Percentiles rank a stretch among this genome's conserved stretches.
These are phyloP conservation scores for Drosophila pandora DNA, from an alignment of 1,140 invertebrate genomes.

Conservation along the genomic window DNA sequence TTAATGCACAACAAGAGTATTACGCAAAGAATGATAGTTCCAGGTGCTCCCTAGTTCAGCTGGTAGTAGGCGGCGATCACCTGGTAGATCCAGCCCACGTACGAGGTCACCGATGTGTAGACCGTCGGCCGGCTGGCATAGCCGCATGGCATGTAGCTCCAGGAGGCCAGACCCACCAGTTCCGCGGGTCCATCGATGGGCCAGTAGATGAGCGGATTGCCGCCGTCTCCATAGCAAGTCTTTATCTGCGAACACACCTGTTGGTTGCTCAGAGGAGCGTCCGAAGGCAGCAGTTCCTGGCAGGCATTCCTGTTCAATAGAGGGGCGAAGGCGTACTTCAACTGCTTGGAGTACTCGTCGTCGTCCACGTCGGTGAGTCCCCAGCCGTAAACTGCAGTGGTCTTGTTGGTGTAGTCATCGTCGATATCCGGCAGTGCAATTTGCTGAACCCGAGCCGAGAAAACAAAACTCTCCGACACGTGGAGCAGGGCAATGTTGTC, in stretches of 20 bases:
- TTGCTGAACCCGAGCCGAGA: slow-evolving; percentile 53
- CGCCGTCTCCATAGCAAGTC: slow-evolving; percentile 88
- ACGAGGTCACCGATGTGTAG: slow-evolving; percentile 88
- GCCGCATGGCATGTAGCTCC: slow-evolving; percentile 90
- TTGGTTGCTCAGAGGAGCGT: slow-evolving; percentile 59
- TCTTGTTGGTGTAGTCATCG: slow-evolving; percentile 59
- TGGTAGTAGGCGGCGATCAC: slow-evolving; percentile 74
- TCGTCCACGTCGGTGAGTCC: slow-evolving; percentile 80
- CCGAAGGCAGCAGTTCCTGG: slow-evolving; percentile 51
- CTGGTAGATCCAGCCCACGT: slow-evolving; percentile 87
- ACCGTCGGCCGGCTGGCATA: slow-evolving; percentile 87
- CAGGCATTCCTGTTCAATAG: slow-evolving; percentile 55
- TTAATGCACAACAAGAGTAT: slow-evolving; percentile 45
- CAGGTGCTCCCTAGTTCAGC: slow-evolving; percentile 46
- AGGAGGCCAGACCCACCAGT: slow-evolving; percentile 89
- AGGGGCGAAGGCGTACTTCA: slow-evolving; percentile 73
- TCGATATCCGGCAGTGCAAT: slow-evolving; percentile 58
- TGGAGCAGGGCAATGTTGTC: slow-evolving; percentile 77
- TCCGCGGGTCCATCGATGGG: slow-evolving; percentile 57
- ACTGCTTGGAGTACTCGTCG: slow-evolving; percentile 72
- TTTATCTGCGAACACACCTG: slow-evolving; percentile 86
- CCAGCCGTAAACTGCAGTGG: slow-evolving; percentile 83
- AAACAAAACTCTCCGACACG: slow-evolving; percentile 65
- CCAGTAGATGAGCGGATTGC: slow-evolving; percentile 86
- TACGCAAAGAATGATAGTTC: slow-evolving; percentile 53